Conservation (phyloP, 2,113 vertebrate genomes). For the Cyanocitta stelleri region DNA sequence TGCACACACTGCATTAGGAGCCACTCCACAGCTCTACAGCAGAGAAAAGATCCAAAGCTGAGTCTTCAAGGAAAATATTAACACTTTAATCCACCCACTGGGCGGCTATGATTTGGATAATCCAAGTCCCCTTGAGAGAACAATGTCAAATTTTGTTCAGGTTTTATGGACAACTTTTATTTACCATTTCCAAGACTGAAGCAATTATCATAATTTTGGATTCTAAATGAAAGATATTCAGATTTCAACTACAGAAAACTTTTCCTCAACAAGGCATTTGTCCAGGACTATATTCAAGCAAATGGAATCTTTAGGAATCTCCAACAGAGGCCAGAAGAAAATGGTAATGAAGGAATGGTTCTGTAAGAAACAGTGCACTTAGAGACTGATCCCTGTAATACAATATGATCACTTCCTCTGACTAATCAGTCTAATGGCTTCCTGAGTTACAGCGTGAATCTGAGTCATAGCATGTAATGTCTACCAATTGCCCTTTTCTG, state of each 20-base stretch:
- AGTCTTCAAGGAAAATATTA: background rate
- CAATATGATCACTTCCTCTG: background rate
- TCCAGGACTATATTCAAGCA: background rate
- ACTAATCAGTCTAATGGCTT: background rate
- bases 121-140: background rate
- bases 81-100: background rate
- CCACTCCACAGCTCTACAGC: background rate
- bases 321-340: background rate
- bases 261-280: background rate
- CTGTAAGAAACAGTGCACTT: background rate
- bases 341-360: background rate
- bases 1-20: rapidly evolving
- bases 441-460: background rate
- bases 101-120: background rate
- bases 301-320: background rate
- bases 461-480: background rate
- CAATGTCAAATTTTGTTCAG: background rate
- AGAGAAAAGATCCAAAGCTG: background rate
- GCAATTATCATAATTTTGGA: background rate
- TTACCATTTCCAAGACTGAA: background rate
- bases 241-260: background rate
- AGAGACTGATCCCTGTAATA: background rate
- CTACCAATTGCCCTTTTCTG: background rate
- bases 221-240: background rate
- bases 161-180: background rate